A percentile compares a stretch with the other conserved stretches of the same genome.
These are phyloP conservation scores for Platyura marginata DNA, from an alignment of 1,140 invertebrate species.

Conservation along the genomic window DNA sequence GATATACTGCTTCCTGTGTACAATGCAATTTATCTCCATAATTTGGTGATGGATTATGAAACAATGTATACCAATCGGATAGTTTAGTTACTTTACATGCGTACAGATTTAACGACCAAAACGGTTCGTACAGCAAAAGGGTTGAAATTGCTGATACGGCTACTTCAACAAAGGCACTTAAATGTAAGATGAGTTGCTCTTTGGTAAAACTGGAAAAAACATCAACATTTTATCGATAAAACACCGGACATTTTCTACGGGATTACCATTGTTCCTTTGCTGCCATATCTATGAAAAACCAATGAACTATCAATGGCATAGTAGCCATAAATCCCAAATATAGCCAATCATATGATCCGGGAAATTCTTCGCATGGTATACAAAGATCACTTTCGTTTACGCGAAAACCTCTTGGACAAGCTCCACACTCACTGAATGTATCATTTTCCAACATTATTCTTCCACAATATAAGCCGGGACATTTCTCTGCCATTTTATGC, in stretches of 20 bases:
- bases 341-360: conserved; percentile 81
- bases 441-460: conserved; percentile 40
- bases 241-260: neutral
- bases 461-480: conserved; percentile 79
- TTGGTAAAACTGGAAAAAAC: conserved; percentile 37
- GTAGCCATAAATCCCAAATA: conserved; percentile 88
- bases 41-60: conserved; percentile 86
- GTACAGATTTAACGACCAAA: conserved; percentile 49
- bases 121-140: conserved; percentile 54
- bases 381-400: conserved; percentile 41
- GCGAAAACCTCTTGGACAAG: conserved; percentile 67
- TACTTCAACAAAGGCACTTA: conserved; percentile 68
- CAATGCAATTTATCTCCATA: conserved; percentile 80
- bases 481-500: conserved; percentile 25
- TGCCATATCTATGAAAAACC: conserved; percentile 77
- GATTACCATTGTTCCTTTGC: conserved; percentile 31
- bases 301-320: conserved; percentile 68
- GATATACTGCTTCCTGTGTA: conserved; percentile 93
- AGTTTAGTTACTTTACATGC: conserved; percentile 60
- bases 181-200: conserved; percentile 48
- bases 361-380: conserved; percentile 50
- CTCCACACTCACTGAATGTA: conserved; percentile 58
- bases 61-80: conserved; percentile 89
- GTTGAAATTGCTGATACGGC: conserved; percentile 50
- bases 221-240: neutral